A percentile compares a stretch with the other conserved stretches of the same genome.
phyloP scores from a whole-genome alignment of 2,888 invertebrate species.

The Adineta ricciae region DNA sequence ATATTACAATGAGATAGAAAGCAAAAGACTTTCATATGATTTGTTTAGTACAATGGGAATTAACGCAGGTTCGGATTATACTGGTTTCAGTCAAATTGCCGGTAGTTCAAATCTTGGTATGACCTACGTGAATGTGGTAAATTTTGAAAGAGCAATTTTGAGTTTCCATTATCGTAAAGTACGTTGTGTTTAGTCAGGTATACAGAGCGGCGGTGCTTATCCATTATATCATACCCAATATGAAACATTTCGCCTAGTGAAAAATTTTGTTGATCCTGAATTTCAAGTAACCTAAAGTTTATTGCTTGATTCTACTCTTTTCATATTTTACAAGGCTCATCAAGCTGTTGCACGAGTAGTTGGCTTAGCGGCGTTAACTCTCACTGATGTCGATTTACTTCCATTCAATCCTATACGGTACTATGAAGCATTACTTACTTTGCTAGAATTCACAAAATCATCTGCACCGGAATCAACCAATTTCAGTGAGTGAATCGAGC shows the following conservation, averaged over 20 bases:
- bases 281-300: background rate
- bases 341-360: constrained; percentile 16
- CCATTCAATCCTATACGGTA: constrained; percentile 27
- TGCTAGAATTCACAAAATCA: background rate
- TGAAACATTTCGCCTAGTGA: constrained; percentile 29
- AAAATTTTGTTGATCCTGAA: constrained; percentile 25
- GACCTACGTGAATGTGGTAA: too few relatives aligned
- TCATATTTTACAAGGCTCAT: background rate
- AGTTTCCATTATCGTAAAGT: background rate
- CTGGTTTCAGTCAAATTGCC: background rate
- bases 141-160: too few relatives aligned
- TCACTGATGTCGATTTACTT: background rate
- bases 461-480: background rate
- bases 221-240: constrained; percentile 30
- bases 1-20: background rate
- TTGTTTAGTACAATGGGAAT: background rate
- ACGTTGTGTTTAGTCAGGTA: background rate
- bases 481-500: background rate
- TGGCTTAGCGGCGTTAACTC: background rate
- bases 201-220: background rate
- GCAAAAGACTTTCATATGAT: background rate
- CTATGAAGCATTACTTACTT: background rate
- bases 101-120: background rate
- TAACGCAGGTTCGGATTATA: background rate
- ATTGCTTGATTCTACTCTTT: background rate